Conservation (phyloP, 1,140 invertebrate species). For the Phthorimaea operculella region DNA sequence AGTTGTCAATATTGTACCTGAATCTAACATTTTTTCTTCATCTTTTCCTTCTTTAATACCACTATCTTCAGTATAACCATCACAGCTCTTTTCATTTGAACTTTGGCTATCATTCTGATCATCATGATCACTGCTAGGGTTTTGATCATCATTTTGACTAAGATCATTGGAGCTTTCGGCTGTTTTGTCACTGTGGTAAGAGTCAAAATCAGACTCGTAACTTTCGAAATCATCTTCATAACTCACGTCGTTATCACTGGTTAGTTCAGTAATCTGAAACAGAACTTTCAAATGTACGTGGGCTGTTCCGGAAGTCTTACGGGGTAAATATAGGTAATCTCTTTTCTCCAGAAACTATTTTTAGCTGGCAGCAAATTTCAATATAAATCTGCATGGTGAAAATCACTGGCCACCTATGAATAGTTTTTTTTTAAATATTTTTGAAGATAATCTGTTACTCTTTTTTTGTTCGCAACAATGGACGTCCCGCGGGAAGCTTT, state of each 20-base stretch:
- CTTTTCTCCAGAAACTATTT: no score
- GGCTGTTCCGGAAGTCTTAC: no score
- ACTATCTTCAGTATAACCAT: slow-evolving; percentile 7
- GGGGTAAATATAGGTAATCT: no score
- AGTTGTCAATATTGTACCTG: slow-evolving; percentile 54
- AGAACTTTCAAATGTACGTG: no score
- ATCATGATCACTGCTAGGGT: slow-evolving; percentile 6
- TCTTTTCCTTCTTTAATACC: slow-evolving; percentile 48
- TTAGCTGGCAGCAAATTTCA: no score
- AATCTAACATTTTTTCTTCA: slow-evolving; percentile 75
- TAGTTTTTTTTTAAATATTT: no score
- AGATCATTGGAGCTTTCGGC: slow-evolving; percentile 3
- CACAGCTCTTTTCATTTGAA: slow-evolving; percentile 8
- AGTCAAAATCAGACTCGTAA: slow-evolving; percentile 71
- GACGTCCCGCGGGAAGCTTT: no score
- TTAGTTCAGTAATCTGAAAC: slow-evolving; percentile 25
- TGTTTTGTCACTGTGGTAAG: slow-evolving; percentile 39
- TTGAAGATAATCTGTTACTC: no score
- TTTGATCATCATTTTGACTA: not conserved
- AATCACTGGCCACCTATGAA: no score
- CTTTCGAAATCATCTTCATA: slow-evolving; percentile 73
- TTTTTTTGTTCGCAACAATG: no score
- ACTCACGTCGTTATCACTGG: slow-evolving; percentile 45
- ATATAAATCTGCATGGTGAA: no score
- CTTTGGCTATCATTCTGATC: slow-evolving; percentile 8